These are phyloP conservation scores for Dromaius novaehollandiae DNA, from an alignment of 2,113 vertebrate genomes.

Conservation along the genomic window DNA sequence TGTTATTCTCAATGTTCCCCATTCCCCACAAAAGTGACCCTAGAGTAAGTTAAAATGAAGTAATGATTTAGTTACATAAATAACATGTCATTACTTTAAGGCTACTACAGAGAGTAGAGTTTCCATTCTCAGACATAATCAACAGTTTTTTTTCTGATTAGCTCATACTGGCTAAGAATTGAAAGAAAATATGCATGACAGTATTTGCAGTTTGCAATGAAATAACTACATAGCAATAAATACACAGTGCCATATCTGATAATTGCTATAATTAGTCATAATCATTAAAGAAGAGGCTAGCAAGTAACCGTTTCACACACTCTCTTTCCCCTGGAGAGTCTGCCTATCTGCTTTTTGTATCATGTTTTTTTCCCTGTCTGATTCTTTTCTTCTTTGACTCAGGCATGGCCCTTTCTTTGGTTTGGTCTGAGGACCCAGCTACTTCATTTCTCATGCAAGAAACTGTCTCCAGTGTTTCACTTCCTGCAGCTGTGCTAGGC, in stretches of 20 bases:
- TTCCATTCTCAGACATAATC: background rate
- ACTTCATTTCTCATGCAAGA: background rate
- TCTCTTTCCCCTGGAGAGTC: background rate
- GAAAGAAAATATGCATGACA: background rate
- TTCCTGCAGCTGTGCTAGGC: background rate
- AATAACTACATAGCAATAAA: background rate
- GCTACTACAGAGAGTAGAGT: background rate
- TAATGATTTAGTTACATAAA: background rate
- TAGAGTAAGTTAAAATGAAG: background rate
- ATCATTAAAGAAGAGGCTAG: background rate
- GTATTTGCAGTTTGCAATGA: rapidly evolving
- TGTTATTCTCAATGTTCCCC: background rate
- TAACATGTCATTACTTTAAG: background rate
- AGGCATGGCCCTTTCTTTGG: background rate
- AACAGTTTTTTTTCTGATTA: background rate
- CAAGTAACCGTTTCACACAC: background rate
- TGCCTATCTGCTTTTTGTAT: background rate
- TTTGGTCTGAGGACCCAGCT: background rate
- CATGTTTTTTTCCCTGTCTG: background rate
- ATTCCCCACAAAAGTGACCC: background rate
- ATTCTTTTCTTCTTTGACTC: background rate
- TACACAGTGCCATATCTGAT: too few species aligned
- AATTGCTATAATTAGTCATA: background rate
- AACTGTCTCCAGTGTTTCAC: background rate
- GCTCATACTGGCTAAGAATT: background rate